These are phyloP conservation scores for Diadegma fenestrale DNA, from an alignment of 2,888 invertebrate genomes.

Conservation along the genomic window DNA sequence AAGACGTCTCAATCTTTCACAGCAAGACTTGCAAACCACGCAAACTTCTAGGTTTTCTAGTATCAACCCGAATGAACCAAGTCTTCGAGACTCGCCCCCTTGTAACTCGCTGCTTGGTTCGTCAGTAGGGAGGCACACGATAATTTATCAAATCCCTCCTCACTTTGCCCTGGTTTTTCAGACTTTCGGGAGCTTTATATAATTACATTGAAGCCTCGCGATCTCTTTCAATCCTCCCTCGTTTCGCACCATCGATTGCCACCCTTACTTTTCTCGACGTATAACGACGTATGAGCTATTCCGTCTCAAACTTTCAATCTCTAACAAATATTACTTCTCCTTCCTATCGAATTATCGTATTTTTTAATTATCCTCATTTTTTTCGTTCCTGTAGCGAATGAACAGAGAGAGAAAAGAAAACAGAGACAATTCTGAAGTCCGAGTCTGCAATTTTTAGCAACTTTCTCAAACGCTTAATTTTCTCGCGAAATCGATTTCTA, in stretches of 20 bases:
- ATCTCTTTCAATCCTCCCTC: slow-evolving; percentile 44
- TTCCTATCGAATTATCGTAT: background rate
- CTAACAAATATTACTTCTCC: background rate
- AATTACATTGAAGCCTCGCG: slow-evolving; percentile 56
- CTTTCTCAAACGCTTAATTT: background rate
- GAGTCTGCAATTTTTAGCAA: background rate
- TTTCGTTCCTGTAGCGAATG: background rate
- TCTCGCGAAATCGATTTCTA: background rate
- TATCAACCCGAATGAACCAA: slow-evolving; percentile 14
- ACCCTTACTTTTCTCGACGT: slow-evolving; percentile 1
- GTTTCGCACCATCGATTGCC: slow-evolving; percentile 23
- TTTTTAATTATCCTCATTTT: background rate
- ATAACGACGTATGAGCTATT: background rate
- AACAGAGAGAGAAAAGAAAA: no score
- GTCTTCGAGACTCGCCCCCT: slow-evolving; percentile 48
- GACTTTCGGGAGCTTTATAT: slow-evolving; percentile 55
- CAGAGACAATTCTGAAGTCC: no score
- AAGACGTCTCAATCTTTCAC: slow-evolving; percentile 60
- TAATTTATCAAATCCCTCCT: slow-evolving; percentile 68
- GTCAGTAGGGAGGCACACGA: slow-evolving; percentile 61
- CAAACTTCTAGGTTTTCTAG: slow-evolving; percentile 44
- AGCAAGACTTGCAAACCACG: slow-evolving; percentile 10
- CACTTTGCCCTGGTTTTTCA: slow-evolving; percentile 46
- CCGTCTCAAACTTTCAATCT: background rate
- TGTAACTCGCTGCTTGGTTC: slow-evolving; percentile 63